Base-by-base conservation (phyloP, 2,888 invertebrate species). In the Caenorhabditis sp. region DNA sequence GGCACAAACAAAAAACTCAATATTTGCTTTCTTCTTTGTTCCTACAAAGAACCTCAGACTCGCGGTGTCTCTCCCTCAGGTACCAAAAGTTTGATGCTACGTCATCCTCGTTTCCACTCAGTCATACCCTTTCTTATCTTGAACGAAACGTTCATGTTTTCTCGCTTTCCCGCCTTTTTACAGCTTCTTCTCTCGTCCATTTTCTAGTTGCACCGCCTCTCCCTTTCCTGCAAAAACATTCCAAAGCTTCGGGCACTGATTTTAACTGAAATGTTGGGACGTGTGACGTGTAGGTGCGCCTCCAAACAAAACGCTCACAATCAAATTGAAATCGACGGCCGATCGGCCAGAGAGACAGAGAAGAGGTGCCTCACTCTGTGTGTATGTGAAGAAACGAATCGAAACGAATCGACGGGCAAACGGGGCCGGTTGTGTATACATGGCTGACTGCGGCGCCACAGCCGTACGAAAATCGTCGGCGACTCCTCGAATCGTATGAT, bases 341-440 rank as follows among this genome's bases (percentile, higher is more conserved):
- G 47, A 59, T 49, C 59, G 38, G 35, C 24, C 49, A 69, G 59
- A 31, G 66, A 68, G 69, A 41, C 54, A 66, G 69, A 70, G 63
- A 64, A 70, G 79, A 66, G 74, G 76, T 68, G 68, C 68, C 68
- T 68, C 68, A 54, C 7, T 68, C n/a, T 68, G 38, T 68, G 51
- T 66, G 68, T 68, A 59, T 76, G 68, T 58, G 68, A 56, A 70
- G 79, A 79, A 79, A 79, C 70, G 79, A 79, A 70, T 63, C 63
- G 70, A 77, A 70, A 51, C 63, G 63, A 63, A 63, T 59, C 68
- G 76, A 66, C 56, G 54, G 74, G 66, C 64, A 69, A 70, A 59
- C 79, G 79, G 79, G 79, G 79, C 79, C 79, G 79, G 79, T 79
- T 79, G 79, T 79, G 79, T 79, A 79, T 79, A 79, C 79, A 79